phyloP scores from a whole-genome alignment of 1,140 invertebrate species.

The Trachymyrmex cornetzi region DNA sequence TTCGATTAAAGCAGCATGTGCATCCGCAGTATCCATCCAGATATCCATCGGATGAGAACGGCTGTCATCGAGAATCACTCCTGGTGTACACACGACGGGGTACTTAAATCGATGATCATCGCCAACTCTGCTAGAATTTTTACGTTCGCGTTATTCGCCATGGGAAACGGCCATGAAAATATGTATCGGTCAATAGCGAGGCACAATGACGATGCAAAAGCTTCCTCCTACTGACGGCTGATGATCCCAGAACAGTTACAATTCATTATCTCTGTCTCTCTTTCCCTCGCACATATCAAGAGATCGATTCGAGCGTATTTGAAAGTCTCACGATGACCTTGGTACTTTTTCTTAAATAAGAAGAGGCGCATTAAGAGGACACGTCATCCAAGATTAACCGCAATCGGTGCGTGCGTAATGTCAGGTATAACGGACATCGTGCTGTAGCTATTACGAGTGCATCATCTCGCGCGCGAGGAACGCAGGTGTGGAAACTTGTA shows the following conservation, averaged over 20 bases:
- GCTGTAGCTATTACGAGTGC: background rate
- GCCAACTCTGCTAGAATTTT: constrained; percentile 22
- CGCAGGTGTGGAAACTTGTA: background rate
- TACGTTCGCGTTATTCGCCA: background rate
- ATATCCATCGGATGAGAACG: constrained; percentile 43
- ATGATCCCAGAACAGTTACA: constrained; percentile 32
- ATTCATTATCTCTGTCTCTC: background rate
- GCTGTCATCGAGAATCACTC: constrained; percentile 48
- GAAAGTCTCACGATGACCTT: constrained; percentile 18
- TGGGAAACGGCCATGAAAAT: constrained; percentile 26
- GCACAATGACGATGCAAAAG: constrained; percentile 22
- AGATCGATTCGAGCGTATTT: constrained; percentile 21
- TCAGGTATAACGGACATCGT: background rate
- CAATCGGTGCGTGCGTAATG: constrained; percentile 13
- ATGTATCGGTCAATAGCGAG: constrained; percentile 39
- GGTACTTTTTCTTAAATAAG: background rate
- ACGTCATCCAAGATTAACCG: constrained; percentile 14
- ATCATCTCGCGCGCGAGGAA: constrained; percentile 21
- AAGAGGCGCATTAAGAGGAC: background rate
- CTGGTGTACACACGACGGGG: constrained; percentile 27
- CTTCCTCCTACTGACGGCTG: constrained; percentile 12
- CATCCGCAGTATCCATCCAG: constrained; percentile 51
- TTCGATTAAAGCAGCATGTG: constrained; percentile 74
- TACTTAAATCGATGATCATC: constrained; percentile 58
- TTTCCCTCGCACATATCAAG: background rate